Percentiles rank a stretch among this genome's conserved stretches.
Evolutionary conservation across 2,888 invertebrate species (phyloP).

Genomic region (Cosmia pyralina): DNA sequence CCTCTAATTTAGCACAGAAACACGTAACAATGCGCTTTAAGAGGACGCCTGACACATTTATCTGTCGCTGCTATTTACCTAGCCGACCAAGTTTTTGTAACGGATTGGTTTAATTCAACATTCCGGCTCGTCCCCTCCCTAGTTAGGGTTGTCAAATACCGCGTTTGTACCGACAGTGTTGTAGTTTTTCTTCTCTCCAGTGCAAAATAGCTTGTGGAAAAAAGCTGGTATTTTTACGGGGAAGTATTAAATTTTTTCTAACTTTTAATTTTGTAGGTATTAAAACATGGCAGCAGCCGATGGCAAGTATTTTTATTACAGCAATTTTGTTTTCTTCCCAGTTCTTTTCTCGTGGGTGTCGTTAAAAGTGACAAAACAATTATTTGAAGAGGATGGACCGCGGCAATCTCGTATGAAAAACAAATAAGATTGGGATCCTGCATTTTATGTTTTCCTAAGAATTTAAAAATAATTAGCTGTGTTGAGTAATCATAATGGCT

Average conservation of each 20-base stretch:
- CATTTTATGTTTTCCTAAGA: background rate
- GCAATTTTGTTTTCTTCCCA: conserved; percentile 13
- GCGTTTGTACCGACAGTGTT: conserved; percentile 7
- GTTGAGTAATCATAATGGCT: too few species aligned
- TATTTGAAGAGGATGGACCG: conserved; percentile 12
- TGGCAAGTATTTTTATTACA: conserved; percentile 22
- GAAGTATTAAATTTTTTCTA: background rate
- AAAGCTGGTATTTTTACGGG: background rate
- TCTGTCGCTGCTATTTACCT: conserved; percentile 68
- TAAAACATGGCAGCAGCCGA: conserved; percentile 12
- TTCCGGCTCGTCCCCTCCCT: conserved; percentile 58
- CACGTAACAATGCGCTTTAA: conserved; percentile 58
- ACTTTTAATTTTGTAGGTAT: conserved; percentile 8
- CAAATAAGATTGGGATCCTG: background rate
- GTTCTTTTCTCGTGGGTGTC: background rate
- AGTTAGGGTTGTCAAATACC: conserved; percentile 60
- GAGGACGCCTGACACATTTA: conserved; percentile 65
- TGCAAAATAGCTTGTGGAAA: conserved; percentile 20
- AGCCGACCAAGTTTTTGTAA: conserved; percentile 73
- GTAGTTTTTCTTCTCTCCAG: conserved; percentile 31
- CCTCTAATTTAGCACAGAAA: conserved; percentile 51
- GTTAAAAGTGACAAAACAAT: conserved; percentile 12
- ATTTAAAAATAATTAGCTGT: background rate
- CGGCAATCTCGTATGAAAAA: conserved; percentile 1
- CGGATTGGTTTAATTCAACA: conserved; percentile 75